These are phyloP conservation scores for Tenthredo notha DNA, from an alignment of 2,888 invertebrate genomes.

Conservation along the genomic window DNA sequence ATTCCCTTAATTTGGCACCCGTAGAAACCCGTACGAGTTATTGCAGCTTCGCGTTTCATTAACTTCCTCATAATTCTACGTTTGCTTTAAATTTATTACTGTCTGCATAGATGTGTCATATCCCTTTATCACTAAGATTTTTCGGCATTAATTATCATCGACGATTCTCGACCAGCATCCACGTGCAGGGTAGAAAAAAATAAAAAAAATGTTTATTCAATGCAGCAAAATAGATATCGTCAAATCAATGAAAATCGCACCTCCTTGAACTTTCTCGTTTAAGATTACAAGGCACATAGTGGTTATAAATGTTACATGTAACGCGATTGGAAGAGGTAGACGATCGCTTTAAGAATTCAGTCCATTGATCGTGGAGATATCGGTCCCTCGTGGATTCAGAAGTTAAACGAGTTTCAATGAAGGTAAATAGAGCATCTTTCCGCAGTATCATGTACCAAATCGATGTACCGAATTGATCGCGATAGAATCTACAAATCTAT, in stretches of 20 bases:
- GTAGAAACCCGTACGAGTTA: slow-evolving; percentile 36
- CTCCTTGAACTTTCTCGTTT: background rate
- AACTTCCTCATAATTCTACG: slow-evolving; percentile 34
- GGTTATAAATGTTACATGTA: slow-evolving; percentile 18
- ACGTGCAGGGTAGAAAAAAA: no score
- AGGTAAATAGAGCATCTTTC: slow-evolving; percentile 11
- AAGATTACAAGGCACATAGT: background rate
- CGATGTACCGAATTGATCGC: background rate
- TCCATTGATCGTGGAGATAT: slow-evolving; percentile 21
- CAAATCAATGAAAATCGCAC: background rate
- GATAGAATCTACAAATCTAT: background rate
- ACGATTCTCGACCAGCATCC: background rate
- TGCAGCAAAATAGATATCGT: background rate
- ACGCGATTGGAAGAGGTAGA: background rate
- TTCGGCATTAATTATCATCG: background rate
- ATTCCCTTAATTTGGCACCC: slow-evolving; percentile 58
- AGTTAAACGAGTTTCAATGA: slow-evolving; percentile 21
- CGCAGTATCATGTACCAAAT: background rate
- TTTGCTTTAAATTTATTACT: slow-evolving; percentile 13
- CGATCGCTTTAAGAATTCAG: slow-evolving; percentile 2
- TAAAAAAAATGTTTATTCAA: background rate
- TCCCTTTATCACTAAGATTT: background rate
- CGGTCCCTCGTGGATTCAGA: slow-evolving; percentile 19
- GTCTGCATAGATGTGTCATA: background rate
- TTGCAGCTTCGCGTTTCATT: slow-evolving; percentile 39